Evolutionary conservation across 2,113 vertebrate species (phyloP).

Genomic region (Leptocoma aspasia): DNA sequence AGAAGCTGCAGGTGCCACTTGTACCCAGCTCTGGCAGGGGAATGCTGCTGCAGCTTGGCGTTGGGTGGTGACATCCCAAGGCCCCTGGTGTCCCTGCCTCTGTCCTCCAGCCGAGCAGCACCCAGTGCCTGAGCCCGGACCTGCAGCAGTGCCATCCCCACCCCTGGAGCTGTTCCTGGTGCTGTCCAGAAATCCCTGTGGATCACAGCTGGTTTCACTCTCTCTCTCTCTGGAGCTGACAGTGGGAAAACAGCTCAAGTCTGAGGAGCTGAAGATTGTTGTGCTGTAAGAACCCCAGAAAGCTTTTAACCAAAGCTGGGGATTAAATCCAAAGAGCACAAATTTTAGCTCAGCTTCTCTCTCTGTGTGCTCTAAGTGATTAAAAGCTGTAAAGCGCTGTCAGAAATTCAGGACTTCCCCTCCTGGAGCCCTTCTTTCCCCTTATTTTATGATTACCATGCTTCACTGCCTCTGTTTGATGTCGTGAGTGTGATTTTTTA

Average conservation of each 20-base stretch:
- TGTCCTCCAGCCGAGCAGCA: fast-evolving
- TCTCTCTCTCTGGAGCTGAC: neutral
- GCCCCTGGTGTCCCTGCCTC: neutral
- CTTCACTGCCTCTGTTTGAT: constrained; percentile 3
- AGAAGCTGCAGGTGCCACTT: neutral
- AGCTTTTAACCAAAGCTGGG: constrained; percentile 45
- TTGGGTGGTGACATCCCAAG: fast-evolving
- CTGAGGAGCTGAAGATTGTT: neutral
- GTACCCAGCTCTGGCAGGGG: neutral
- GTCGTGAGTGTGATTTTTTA: neutral
- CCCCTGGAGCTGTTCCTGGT: fast-evolving
- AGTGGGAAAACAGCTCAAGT: neutral
- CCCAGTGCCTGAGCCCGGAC: fast-evolving
- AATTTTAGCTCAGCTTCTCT: constrained; percentile 46
- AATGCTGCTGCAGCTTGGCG: fast-evolving
- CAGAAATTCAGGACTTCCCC: constrained; percentile 35
- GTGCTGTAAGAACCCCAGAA: neutral
- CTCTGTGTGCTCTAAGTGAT: neutral
- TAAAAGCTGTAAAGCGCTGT: constrained; percentile 44
- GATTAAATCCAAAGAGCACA: constrained; percentile 27
- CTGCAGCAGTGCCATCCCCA: fast-evolving
- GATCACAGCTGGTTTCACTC: fast-evolving
- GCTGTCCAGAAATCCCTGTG: neutral
- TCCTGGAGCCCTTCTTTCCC: constrained; percentile 35
- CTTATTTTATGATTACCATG: constrained; percentile 4